phyloP scores from a whole-genome alignment of 2,113 vertebrate species.

The Mormyrus lacerda region DNA sequence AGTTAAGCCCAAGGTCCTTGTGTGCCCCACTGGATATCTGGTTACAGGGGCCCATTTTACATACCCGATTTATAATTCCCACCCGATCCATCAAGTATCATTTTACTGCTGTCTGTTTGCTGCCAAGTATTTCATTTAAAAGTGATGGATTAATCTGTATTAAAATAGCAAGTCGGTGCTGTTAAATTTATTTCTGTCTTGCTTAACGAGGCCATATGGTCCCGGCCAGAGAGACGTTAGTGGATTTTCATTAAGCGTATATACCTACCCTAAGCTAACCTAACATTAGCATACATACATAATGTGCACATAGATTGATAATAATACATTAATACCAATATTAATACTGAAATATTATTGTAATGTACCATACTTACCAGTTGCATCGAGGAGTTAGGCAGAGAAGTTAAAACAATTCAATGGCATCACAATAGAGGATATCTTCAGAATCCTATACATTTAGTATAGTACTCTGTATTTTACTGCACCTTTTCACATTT shows the following conservation, averaged over 20 bases:
- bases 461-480: neutral
- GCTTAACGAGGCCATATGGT: neutral
- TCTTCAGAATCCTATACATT: neutral
- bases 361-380: neutral
- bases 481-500: neutral
- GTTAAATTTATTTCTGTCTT: neutral
- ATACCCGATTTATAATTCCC: neutral
- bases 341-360: neutral
- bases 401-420: neutral
- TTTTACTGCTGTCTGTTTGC: neutral
- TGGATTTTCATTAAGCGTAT: neutral
- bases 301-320: neutral
- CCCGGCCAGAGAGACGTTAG: neutral
- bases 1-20: neutral
- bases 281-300: neutral
- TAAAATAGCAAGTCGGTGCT: neutral
- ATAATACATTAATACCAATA: neutral
- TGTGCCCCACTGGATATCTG: neutral
- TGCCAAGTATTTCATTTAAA: neutral
- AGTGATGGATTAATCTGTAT: slow-evolving; percentile 1
- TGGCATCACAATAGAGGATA: neutral
- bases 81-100: neutral
- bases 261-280: neutral
- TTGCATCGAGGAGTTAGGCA: neutral
- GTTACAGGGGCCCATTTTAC: neutral